Conservation (phyloP, 2,888 invertebrate genomes). For the Eristalinus aeneus region DNA sequence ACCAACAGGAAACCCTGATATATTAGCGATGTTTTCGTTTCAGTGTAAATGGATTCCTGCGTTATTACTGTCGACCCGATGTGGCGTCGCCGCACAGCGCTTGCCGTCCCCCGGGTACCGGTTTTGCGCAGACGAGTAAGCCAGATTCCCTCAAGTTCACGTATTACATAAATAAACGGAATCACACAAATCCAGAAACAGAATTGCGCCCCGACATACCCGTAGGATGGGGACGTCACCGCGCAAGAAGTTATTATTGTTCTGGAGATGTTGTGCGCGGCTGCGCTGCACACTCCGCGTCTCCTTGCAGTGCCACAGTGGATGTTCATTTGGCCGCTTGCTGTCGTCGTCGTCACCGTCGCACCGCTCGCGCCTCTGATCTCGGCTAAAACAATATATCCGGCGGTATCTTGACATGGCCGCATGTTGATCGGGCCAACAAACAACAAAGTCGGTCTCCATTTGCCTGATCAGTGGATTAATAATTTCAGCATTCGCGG, state of each 20-base stretch:
- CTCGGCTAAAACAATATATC: slow-evolving; percentile 65
- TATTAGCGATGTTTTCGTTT: slow-evolving; percentile 68
- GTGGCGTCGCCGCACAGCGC: slow-evolving; percentile 35
- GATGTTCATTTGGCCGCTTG: not conserved
- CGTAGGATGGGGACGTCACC: slow-evolving; percentile 56
- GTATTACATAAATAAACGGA: slow-evolving; percentile 67
- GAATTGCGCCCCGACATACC: slow-evolving; percentile 14
- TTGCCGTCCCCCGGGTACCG: not conserved
- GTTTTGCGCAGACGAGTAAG: slow-evolving; percentile 57
- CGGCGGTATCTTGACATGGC: slow-evolving; percentile 69
- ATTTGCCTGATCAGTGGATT: slow-evolving; percentile 68
- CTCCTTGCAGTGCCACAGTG: not conserved
- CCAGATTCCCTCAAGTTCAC: slow-evolving; percentile 65
- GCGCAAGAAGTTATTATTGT: slow-evolving; percentile 64
- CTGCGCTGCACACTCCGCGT: not conserved
- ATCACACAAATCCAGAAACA: slow-evolving; percentile 59
- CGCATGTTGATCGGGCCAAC: slow-evolving; percentile 69
- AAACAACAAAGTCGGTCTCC: slow-evolving; percentile 70
- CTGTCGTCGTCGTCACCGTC: not conserved
- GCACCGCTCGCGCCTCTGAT: slow-evolving; percentile 18
- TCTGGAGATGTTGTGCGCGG: slow-evolving; percentile 60
- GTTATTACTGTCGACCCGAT: slow-evolving; percentile 53
- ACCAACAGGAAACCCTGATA: slow-evolving; percentile 64
- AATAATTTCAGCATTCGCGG: slow-evolving; percentile 65
- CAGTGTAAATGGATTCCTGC: slow-evolving; percentile 66